Evolutionary conservation across 2,888 invertebrate species (phyloP), one percentile per base, ranked within the genome.

Genomic region (Laothoe populi): DNA sequence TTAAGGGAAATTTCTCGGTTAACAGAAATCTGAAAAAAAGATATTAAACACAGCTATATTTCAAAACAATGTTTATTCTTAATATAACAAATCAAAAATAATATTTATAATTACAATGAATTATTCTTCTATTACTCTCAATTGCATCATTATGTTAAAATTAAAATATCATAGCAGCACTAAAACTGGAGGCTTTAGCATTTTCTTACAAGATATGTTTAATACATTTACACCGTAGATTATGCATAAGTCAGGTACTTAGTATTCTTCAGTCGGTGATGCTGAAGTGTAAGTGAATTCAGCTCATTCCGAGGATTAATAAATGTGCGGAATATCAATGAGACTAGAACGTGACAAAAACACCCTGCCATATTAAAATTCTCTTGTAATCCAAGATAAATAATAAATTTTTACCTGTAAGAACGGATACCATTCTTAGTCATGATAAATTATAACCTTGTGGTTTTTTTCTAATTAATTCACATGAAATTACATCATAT

Each of bases 301-400:
- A 74, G 77, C 71, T 65, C 73, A 71, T 68, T 70, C 66, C 64
- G 70, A 64, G 75, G 72, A 76, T 74, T 71, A 74, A 70, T 73
- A 72, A 66, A 69, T 73, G 75, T 66, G 71, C 63, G 66, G 84
- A 84, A 86, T 85, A 85, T 73, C 77, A 84, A 85, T 86, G 81
- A 81, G 76, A n/a, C 11, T 3, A 19, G 35, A 16, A 53, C 53
- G 53, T 53, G 53, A 19, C 35, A 19, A 53, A 19, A 53, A 35
- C 53, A 19, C 4, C 19, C 35, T 31, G 26, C 8, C 11, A 11
- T 53, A 53, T 35, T 31, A 10, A 53, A 53, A 53, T 53, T 53
- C 31, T 53, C 31, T 19, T 19, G 35, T 35, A 35, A 53, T 53
- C 53, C 53, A 19, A 53, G 10, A 53, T 53, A 23, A 26, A 49